These are phyloP conservation scores for Coptotermes formosanus DNA, from an alignment of 1,140 invertebrate genomes.

Conservation along the genomic window DNA sequence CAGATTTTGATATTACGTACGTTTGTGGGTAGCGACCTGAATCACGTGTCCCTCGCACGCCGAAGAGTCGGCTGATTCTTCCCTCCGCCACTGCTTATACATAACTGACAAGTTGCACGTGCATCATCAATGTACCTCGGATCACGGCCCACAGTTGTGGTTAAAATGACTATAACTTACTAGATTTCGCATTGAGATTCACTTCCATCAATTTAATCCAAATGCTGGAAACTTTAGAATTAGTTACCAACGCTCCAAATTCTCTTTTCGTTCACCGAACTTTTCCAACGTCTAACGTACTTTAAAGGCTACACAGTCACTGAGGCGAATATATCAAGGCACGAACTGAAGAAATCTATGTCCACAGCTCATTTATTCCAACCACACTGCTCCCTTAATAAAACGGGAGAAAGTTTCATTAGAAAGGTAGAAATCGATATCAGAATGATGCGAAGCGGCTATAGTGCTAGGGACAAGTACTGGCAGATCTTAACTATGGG, in stretches of 20 bases:
- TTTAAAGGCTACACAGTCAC: neutral
- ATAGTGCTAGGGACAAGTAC: neutral
- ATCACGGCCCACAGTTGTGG: no score
- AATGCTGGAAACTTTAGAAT: neutral
- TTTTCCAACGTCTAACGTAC: slow-evolving; percentile 21
- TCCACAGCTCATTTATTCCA: slow-evolving; percentile 29
- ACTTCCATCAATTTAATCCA: neutral
- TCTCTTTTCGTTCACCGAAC: no score
- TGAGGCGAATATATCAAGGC: neutral
- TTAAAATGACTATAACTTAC: no score
- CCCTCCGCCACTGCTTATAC: no score
- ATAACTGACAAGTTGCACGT: no score
- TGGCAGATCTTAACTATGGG: neutral
- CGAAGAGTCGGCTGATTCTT: no score
- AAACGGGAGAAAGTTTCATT: slow-evolving; percentile 29
- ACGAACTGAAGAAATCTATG: slow-evolving; percentile 10
- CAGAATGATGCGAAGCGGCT: neutral
- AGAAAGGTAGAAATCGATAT: slow-evolving; percentile 28
- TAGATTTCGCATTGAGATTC: neutral
- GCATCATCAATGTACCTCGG: no score
- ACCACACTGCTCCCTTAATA: slow-evolving; percentile 16
- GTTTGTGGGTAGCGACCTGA: no score
- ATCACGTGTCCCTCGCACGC: no score
- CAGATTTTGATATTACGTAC: no score
- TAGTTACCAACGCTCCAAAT: neutral